Evolutionary conservation across 2,113 vertebrate species (phyloP), one percentile per base, ranked within the genome.

Genomic region (Electrona antarctica): DNA sequence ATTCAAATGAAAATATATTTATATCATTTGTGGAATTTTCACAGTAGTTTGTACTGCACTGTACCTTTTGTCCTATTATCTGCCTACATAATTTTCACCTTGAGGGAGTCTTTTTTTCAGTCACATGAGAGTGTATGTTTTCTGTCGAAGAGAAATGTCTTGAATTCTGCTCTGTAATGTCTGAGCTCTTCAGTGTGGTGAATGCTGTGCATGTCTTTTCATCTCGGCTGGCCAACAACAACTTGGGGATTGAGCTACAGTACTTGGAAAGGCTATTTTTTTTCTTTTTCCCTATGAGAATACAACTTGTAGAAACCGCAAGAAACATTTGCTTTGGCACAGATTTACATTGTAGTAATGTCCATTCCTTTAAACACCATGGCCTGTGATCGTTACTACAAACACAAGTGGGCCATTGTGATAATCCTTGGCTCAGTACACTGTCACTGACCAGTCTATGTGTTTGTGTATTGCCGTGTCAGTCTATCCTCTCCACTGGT

Each of bases 271-370:
- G 87, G 89, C 88, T 92, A 87, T 87, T 89, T 89, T 90, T 83
- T 87, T 14, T 21, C 28, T 49, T 49, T 50, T 50, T 28, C 75
- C 83, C 74, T 87, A 92, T 88, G 84, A 81, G 88, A 90, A 91
- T 89, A 93, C 90, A 93, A 91, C 90, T 92, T 86, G 86, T 92
- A 91, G 91, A 91, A 91, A 93, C 91, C 87, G 92, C 93, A 93
- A 93, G 92, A 92, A 92, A 90, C 87, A 86, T 90, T 92, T 93
- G 90, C 92, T 94, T 94, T 94, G 93, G 92, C 92, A 93, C 92
- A 89, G 87, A 89, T 92, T 89, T 93, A 91, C 90, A 90, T 91
- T 89, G 81, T 87, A 86, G 90, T 85, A 91, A 88, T 85, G 89
- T 88, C 84, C 86, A 84, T 85, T 89, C 85, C 84, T 89, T 90